These are phyloP conservation scores for Helicoverpa assulta DNA, from an alignment of 2,888 invertebrate species.

Conservation along the genomic window DNA sequence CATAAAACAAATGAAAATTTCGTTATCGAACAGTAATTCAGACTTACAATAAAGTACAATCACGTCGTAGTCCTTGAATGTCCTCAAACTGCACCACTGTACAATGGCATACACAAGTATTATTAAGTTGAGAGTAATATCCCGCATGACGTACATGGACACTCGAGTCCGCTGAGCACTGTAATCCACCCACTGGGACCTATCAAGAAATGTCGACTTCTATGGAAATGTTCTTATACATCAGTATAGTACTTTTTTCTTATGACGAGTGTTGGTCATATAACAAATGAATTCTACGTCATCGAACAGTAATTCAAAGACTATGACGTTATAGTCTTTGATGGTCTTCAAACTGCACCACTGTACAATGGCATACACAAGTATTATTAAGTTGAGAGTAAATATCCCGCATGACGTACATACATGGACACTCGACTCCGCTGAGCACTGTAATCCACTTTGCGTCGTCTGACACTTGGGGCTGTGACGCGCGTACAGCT, in stretches of 20 bases:
- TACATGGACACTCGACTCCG: slow-evolving; percentile 54
- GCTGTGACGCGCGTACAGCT: slow-evolving; percentile 54
- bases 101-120: slow-evolving; percentile 34
- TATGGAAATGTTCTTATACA: no score
- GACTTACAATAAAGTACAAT: no score
- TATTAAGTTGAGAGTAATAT: slow-evolving; percentile 48
- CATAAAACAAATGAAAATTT: no score
- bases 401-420: slow-evolving; percentile 59
- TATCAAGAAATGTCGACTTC: no score
- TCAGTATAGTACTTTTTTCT: no score
- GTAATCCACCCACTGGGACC: slow-evolving; percentile 52
- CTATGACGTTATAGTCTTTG: no score
- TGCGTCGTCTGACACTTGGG: slow-evolving; percentile 40
- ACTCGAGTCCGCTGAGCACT: slow-evolving; percentile 53
- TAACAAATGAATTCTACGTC: no score
- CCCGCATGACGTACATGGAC: slow-evolving; percentile 57
- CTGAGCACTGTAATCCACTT: slow-evolving; percentile 63
- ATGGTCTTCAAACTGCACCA: not conserved
- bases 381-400: slow-evolving; percentile 45
- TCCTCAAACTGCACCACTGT: slow-evolving; percentile 1
- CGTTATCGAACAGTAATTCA: no score
- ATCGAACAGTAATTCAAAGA: no score
- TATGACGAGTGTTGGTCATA: no score
- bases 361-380: slow-evolving; percentile 31
- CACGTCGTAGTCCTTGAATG: no score